A percentile compares a stretch with the other conserved stretches of the same genome.
Evolutionary conservation across 2,888 invertebrate genomes (phyloP).

Genomic region (Drosophila lacicola): DNA sequence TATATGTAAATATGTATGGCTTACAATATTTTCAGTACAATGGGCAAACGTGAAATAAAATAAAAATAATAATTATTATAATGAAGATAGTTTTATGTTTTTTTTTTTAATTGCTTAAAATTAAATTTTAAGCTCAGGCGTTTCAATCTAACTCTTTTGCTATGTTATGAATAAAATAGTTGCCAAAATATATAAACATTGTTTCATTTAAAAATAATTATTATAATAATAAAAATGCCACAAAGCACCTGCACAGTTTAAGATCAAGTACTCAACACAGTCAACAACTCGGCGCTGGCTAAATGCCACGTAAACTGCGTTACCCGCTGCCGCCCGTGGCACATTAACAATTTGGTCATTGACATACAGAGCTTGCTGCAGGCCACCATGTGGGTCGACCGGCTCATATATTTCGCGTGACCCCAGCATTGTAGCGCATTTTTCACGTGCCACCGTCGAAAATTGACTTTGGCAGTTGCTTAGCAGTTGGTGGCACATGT

Average conservation of each 20-base stretch:
- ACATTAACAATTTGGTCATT: slow-evolving; percentile 47
- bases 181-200: no score
- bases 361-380: slow-evolving; percentile 37
- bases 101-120: no score
- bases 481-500: slow-evolving; percentile 5
- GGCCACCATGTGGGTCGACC: slow-evolving; percentile 14
- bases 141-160: no score
- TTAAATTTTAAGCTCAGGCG: no score
- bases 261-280: neutral
- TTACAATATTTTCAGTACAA: no score
- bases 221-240: no score
- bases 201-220: no score
- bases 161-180: no score
- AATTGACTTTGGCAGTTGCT: slow-evolving; percentile 30
- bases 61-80: no score
- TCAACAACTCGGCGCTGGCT: neutral
- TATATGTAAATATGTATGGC: no score
- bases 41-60: no score
- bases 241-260: neutral
- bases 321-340: slow-evolving; percentile 18
- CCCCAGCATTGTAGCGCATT: slow-evolving; percentile 32
- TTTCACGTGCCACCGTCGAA: slow-evolving; percentile 29
- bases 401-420: slow-evolving; percentile 18
- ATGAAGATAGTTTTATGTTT: no score
- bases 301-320: slow-evolving; percentile 1